Conservation (phyloP, 2,797 vertebrate species). For the Harpagifer antarcticus region DNA sequence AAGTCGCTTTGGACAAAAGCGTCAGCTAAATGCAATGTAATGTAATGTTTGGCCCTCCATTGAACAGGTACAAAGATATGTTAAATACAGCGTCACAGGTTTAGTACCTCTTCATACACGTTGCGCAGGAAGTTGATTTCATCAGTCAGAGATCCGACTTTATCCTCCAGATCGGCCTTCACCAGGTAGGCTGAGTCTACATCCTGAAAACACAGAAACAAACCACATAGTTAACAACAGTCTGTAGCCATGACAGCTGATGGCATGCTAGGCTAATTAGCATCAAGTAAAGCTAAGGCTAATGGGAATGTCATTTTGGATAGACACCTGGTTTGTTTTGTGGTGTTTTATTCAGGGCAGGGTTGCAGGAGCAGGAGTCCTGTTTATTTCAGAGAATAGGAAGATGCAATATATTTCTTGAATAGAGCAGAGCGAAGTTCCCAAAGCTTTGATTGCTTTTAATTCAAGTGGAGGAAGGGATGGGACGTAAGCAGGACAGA, state of each 20-base stretch:
- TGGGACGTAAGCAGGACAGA: background rate
- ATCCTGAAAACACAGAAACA: constrained; percentile 82
- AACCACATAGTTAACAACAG: background rate
- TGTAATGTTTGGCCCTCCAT: too few species aligned
- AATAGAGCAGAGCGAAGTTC: too few species aligned
- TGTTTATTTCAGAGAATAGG: too few species aligned
- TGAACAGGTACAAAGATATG: background rate
- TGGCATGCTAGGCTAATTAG: background rate
- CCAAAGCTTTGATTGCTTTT: background rate
- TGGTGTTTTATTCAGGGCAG: too few species aligned
- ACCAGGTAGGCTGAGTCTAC: constrained; percentile 92
- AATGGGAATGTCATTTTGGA: too few species aligned
- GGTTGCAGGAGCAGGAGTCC: too few species aligned
- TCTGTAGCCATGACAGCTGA: background rate
- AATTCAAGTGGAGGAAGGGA: background rate
- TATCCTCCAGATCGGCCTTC: constrained; percentile 93
- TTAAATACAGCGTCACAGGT: background rate
- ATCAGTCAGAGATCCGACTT: constrained; percentile 89
- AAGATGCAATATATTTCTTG: too few species aligned
- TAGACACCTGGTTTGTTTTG: too few species aligned
- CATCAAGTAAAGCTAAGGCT: too few species aligned
- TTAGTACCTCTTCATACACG: constrained; percentile 89
- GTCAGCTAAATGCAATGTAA: too few species aligned
- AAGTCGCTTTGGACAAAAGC: too few species aligned
- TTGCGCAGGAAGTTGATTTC: constrained; percentile 92